Conservation (phyloP, 1,140 invertebrate genomes). For the Pteromalus puparum region DNA sequence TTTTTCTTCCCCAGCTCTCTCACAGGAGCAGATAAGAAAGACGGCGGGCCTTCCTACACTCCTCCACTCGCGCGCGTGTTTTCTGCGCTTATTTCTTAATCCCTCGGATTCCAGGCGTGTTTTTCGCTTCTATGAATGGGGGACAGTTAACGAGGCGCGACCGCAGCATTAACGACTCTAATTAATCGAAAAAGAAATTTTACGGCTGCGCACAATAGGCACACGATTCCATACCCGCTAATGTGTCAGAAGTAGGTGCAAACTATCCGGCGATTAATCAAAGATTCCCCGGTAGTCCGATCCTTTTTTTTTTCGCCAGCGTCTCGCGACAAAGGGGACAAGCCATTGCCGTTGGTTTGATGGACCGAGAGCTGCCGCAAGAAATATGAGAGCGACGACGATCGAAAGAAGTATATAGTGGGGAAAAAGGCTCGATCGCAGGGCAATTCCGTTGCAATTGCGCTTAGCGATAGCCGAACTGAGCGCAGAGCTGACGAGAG, state of each 20-base stretch:
- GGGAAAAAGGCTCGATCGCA: constrained; percentile 4
- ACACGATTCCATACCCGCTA: too few species aligned
- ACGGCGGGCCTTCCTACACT: background rate
- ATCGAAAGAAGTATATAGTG: background rate
- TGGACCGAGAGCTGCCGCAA: background rate
- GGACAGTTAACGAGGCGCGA: constrained; percentile 63
- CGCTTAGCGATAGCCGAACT: constrained; percentile 47
- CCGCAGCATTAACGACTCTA: constrained; percentile 70
- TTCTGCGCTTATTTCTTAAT: constrained; percentile 47
- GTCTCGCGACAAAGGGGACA: too few species aligned
- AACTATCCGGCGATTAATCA: too few species aligned
- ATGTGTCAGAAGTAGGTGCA: background rate
- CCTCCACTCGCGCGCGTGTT: background rate
- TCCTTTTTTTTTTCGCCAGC: too few species aligned
- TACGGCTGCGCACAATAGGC: too few species aligned
- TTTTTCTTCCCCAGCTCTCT: background rate
- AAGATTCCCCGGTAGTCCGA: too few species aligned
- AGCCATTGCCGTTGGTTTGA: background rate
- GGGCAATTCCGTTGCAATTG: constrained; percentile 35
- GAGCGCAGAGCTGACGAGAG: background rate
- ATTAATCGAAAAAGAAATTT: constrained; percentile 65
- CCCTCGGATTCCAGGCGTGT: constrained; percentile 29
- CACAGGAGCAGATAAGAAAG: background rate
- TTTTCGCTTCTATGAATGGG: constrained; percentile 2
- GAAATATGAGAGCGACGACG: constrained; percentile 3